phyloP scores from a whole-genome alignment of 2,888 invertebrate genomes.

The Priocnemis perturbator region DNA sequence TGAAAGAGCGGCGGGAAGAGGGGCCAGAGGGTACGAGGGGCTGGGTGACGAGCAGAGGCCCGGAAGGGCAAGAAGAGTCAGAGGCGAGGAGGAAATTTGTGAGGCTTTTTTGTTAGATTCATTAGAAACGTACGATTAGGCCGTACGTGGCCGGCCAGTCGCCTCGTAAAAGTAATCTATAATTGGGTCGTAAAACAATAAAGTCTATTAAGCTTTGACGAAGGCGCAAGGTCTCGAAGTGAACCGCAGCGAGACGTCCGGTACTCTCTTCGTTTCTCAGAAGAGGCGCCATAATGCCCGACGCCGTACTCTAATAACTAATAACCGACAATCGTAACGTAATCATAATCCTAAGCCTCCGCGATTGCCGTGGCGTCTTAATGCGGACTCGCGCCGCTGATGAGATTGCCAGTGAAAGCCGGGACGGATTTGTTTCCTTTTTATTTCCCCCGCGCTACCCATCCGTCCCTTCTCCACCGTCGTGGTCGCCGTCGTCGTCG shows the following conservation, averaged over 20 bases:
- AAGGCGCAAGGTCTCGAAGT: slow-evolving; percentile 34
- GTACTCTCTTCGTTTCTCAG: slow-evolving; percentile 26
- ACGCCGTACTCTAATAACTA: slow-evolving; percentile 50
- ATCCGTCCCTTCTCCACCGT: slow-evolving; percentile 21
- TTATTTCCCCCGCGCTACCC: slow-evolving; percentile 1
- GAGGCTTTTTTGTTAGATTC: slow-evolving; percentile 58
- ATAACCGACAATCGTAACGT: slow-evolving; percentile 54
- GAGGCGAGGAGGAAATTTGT: slow-evolving; percentile 45
- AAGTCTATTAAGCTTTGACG: slow-evolving; percentile 65
- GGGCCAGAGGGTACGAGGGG: not conserved
- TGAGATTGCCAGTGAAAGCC: slow-evolving; percentile 19
- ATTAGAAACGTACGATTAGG: slow-evolving; percentile 59
- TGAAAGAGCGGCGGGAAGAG: slow-evolving; percentile 21
- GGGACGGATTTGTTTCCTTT: slow-evolving; percentile 1
- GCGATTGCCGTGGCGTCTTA: slow-evolving; percentile 29
- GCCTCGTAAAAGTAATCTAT: slow-evolving; percentile 71
- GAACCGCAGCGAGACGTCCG: slow-evolving; percentile 34
- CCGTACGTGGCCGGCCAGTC: slow-evolving; percentile 37
- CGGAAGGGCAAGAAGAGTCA: slow-evolving; percentile 2
- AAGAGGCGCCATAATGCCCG: slow-evolving; percentile 55
- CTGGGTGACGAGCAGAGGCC: not conserved
- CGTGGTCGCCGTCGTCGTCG: too few relatives aligned
- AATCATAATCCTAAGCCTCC: slow-evolving; percentile 35
- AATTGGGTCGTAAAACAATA: slow-evolving; percentile 73
- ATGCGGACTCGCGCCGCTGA: slow-evolving; percentile 29